phyloP scores from a whole-genome alignment of 2,797 vertebrate genomes.

The Eremophila alpestris region DNA sequence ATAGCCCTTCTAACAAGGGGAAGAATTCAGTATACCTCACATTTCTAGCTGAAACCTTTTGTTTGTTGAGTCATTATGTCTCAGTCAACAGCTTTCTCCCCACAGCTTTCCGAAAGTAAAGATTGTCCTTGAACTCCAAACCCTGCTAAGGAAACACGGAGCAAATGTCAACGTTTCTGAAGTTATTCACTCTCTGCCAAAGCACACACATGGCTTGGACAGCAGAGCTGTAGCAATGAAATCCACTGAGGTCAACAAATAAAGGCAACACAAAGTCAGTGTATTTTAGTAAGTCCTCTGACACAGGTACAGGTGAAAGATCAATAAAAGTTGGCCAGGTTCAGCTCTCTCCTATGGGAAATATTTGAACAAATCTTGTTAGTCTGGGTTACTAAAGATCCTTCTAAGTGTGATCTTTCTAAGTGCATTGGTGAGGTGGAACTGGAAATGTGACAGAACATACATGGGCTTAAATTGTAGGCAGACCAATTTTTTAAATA shows the following conservation, averaged over 20 bases:
- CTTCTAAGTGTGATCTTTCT: neutral
- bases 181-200: conserved; percentile 46
- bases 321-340: neutral
- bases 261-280: conserved; percentile 1
- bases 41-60: conserved; percentile 12
- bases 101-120: conserved; percentile 31
- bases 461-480: neutral
- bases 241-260: conserved; percentile 31
- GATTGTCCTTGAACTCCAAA: conserved; percentile 5
- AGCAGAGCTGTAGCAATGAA: conserved; percentile 30
- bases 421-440: neutral
- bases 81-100: conserved; percentile 25
- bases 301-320: conserved; percentile 18
- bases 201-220: neutral
- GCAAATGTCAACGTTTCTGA: conserved; percentile 30
- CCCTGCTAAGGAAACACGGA: neutral
- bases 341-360: neutral
- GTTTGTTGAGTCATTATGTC: conserved; percentile 7
- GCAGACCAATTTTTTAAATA: neutral
- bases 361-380: neutral
- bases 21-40: neutral
- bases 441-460: neutral
- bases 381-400: neutral
- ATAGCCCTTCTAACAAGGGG: neutral
- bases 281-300: conserved; percentile 25